phyloP scores from a whole-genome alignment of 2,113 vertebrate genomes.

The Manacus vitellinus region DNA sequence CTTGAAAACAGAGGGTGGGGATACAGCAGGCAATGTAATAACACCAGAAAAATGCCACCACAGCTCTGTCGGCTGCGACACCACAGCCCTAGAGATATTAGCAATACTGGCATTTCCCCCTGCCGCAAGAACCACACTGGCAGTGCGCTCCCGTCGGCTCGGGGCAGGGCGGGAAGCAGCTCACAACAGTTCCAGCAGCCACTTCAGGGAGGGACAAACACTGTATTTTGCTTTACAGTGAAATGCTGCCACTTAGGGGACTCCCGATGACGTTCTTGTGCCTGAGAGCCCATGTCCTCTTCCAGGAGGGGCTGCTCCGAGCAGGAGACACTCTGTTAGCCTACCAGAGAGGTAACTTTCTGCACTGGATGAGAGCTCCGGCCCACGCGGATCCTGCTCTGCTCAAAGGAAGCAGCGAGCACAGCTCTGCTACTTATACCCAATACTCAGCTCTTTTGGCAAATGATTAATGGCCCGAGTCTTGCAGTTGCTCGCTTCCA shows the following conservation, averaged over 20 bases:
- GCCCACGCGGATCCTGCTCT: neutral
- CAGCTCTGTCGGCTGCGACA: conserved; percentile 29
- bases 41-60: conserved; percentile 68
- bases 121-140: conserved; percentile 66
- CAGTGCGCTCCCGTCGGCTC: conserved; percentile 22
- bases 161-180: conserved; percentile 59
- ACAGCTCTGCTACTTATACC: conserved; percentile 33
- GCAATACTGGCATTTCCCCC: conserved; percentile 44
- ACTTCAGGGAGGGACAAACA: conserved; percentile 38
- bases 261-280: conserved; percentile 43
- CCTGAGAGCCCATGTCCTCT: neutral
- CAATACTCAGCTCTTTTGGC: conserved; percentile 21
- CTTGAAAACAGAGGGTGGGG: conserved; percentile 72
- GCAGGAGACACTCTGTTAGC: neutral
- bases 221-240: conserved; percentile 17
- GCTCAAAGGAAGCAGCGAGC: neutral
- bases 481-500: conserved; percentile 1
- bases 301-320: neutral
- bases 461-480: neutral
- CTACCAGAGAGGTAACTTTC: neutral
- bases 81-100: conserved; percentile 57
- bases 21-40: conserved; percentile 42
- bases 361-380: neutral
- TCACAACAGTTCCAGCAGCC: conserved; percentile 63
- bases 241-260: conserved; percentile 70